Conservation (phyloP, 2,888 invertebrate genomes). For the Aelia acuminata region DNA sequence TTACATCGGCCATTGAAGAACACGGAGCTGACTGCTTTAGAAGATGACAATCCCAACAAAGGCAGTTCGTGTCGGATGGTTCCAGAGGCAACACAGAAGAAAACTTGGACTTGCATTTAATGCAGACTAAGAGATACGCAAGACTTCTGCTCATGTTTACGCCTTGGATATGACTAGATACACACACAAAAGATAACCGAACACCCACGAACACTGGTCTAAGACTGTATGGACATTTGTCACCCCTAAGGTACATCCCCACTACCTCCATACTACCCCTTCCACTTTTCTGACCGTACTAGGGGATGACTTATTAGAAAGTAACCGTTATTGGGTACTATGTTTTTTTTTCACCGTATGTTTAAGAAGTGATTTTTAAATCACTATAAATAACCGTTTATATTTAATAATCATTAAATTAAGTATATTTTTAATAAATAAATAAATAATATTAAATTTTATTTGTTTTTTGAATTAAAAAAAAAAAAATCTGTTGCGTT, state of each 20-base stretch:
- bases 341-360: too few relatives aligned
- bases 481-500: too few relatives aligned
- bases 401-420: too few relatives aligned
- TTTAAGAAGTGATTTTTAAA: too few relatives aligned
- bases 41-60: neutral
- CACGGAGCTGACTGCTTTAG: neutral
- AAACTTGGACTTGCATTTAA: neutral
- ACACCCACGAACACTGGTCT: neutral
- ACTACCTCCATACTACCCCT: neutral
- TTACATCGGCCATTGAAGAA: neutral
- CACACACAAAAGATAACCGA: neutral
- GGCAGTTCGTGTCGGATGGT: neutral
- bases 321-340: too few relatives aligned
- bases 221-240: neutral
- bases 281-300: neutral
- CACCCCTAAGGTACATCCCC: neutral
- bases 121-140: neutral
- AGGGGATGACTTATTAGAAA: too few relatives aligned
- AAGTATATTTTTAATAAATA: too few relatives aligned
- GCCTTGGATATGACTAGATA: neutral
- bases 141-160: neutral
- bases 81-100: neutral
- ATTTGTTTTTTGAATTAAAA: too few relatives aligned
- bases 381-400: too few relatives aligned
- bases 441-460: too few relatives aligned